phyloP scores from a whole-genome alignment of 1,140 invertebrate species.

The Drosophila repletoides region DNA sequence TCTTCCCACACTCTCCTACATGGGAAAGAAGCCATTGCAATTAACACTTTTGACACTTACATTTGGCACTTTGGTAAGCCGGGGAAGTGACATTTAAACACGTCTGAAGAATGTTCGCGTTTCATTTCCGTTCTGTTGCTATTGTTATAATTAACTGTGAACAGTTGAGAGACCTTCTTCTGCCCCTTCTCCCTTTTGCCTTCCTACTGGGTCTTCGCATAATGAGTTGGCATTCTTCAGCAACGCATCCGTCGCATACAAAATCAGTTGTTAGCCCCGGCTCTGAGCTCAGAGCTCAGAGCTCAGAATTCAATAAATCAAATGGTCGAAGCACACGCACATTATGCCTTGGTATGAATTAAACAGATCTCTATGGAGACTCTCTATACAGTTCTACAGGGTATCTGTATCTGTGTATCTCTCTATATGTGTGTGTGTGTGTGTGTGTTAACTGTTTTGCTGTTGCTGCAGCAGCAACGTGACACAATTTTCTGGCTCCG shows the following conservation, averaged over 20 bases:
- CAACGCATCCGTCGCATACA: constrained; percentile 61
- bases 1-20: constrained; percentile 8
- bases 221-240: constrained; percentile 75
- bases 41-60: constrained; percentile 67
- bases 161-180: constrained; percentile 13
- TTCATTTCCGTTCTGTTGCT: constrained; percentile 57
- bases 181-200: background rate
- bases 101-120: constrained; percentile 43
- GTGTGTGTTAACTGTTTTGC: constrained; percentile 52
- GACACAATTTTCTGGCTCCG: constrained; percentile 75
- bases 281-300: no score
- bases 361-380: constrained; percentile 16
- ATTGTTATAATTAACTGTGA: constrained; percentile 76
- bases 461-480: constrained; percentile 50
- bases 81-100: constrained; percentile 58
- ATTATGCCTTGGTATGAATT: constrained; percentile 66
- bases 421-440: constrained; percentile 26
- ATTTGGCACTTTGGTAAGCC: constrained; percentile 56
- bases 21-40: constrained; percentile 37
- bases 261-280: constrained; percentile 58
- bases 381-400: no score
- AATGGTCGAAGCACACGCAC: constrained; percentile 65
- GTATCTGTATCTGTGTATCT: constrained; percentile 25
- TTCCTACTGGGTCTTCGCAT: constrained; percentile 23
- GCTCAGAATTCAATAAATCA: constrained; percentile 73